phyloP scores from a whole-genome alignment of 2,113 vertebrate species.

The Coryphaenoides rupestris region DNA sequence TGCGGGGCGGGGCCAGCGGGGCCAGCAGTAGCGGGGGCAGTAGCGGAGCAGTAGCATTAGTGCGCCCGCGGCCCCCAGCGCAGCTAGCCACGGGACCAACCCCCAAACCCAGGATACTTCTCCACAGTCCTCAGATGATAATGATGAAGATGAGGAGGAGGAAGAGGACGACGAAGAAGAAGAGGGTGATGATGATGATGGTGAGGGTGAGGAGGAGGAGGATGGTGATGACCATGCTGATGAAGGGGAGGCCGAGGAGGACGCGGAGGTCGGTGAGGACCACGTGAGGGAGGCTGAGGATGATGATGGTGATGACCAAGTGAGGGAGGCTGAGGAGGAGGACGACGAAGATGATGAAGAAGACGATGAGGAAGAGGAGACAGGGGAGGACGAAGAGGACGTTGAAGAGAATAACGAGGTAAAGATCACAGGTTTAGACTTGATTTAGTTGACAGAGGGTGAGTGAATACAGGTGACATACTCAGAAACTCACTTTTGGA shows the following conservation, averaged over 20 bases:
- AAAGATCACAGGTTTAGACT: neutral
- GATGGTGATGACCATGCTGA: conserved; percentile 6
- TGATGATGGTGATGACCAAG: neutral
- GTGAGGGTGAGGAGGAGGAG: conserved; percentile 13
- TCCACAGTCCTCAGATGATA: conserved; percentile 13
- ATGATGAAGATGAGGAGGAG: neutral
- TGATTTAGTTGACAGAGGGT: no score
- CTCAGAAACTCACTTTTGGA: neutral
- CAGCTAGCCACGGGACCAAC: neutral
- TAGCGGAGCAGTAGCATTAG: no score
- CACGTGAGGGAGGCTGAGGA: neutral
- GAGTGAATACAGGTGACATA: neutral
- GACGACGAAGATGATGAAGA: neutral
- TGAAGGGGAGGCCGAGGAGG: conserved; percentile 5
- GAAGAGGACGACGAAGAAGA: neutral
- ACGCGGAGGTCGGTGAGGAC: neutral
- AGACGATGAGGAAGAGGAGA: neutral
- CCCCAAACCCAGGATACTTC: neutral
- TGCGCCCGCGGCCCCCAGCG: neutral
- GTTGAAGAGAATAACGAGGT: neutral
- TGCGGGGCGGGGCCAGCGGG: conserved; percentile 33
- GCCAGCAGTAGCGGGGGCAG: neutral
- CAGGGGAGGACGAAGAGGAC: neutral
- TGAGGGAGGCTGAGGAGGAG: neutral
- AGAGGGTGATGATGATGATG: neutral